Conservation (phyloP, 2,888 invertebrate genomes). For the Asteroscopus sphinx region DNA sequence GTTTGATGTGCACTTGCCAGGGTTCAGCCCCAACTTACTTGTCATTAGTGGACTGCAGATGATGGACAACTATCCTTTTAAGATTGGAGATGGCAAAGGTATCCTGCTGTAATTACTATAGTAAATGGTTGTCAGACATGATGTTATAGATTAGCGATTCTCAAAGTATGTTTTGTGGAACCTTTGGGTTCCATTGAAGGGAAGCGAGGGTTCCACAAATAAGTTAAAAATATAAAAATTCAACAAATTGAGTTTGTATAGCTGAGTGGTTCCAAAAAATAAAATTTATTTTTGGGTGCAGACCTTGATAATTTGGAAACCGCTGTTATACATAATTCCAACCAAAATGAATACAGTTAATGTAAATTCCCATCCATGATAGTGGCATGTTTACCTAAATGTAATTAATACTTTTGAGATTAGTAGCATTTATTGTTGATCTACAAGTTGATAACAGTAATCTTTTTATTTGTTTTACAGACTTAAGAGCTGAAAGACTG, state of each 20-base stretch:
- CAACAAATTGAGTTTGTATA: no score
- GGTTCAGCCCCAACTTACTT: conserved; percentile 92
- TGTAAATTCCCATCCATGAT: not conserved
- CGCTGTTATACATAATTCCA: not conserved
- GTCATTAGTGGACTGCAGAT: conserved; percentile 96
- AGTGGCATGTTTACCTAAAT: not conserved
- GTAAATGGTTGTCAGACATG: no score
- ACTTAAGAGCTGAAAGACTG: conserved; percentile 91
- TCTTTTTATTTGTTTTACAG: conserved; percentile 76
- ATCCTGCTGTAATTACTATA: not conserved
- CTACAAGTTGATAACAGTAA: conserved; percentile 22
- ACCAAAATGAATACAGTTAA: not conserved
- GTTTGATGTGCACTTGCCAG: conserved; percentile 90
- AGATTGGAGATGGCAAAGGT: conserved; percentile 86
- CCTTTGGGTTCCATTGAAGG: no score
- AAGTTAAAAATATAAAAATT: no score
- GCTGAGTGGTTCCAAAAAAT: no score
- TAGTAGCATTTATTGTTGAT: not conserved
- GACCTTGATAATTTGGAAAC: no score
- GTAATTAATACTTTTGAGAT: conserved; percentile 9
- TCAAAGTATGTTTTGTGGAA: no score
- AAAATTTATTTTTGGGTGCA: no score
- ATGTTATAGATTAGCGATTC: no score
- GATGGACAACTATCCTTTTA: conserved; percentile 96
- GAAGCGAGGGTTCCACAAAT: no score